Evolutionary conservation across 1,140 invertebrate genomes (phyloP), one percentile per base, ranked within the genome.

Genomic region (Drosophila nasuta): DNA sequence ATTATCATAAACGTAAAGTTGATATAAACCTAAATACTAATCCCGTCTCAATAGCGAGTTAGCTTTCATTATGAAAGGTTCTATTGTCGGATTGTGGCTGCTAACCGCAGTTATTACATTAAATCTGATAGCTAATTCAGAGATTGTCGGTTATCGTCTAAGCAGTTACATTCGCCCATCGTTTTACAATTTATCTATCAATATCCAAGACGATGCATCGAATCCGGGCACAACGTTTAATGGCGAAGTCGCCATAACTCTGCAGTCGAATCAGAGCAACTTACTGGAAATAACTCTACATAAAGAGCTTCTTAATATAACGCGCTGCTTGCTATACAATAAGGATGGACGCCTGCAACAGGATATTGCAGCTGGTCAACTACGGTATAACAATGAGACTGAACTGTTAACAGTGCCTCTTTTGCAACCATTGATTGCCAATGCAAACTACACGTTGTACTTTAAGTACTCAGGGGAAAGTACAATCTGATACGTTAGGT

Each of bases 111-210:
- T 70, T 5, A n/a, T 71, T 30, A 41, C 58, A 11, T n/a, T 77
- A 13, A 20, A 51, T 7, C 20, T 86, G 5, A 17, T 74, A 41
- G 59, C 58, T 33, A 11, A 46, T 8, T 38, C 7, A 11, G 25
- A 46, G 11, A 51, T 49, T 41, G 49, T 13, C 5, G 48, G 79
- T n/a, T 92, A 90, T 57, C 85, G 91, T 4, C 63, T 92, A 6
- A 63, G 57, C 1, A 65, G 38, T 0, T 52, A 43, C 28, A 64
- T 92, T 0, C 5, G 68, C 5, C 96, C 96, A 1, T 90, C 93
- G 11, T 93, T 95, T 52, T 97, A 97, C 80, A 93, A 93, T 15
- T 87, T 97, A 25, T 92, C 93, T 10, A 93, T 97, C 1, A 92
- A 93, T 11, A 94, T 87, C 6, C 91, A 94, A 10, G 92, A 86